Conservation (phyloP, 2,888 invertebrate species). For the Chymomyza fuscimana region DNA sequence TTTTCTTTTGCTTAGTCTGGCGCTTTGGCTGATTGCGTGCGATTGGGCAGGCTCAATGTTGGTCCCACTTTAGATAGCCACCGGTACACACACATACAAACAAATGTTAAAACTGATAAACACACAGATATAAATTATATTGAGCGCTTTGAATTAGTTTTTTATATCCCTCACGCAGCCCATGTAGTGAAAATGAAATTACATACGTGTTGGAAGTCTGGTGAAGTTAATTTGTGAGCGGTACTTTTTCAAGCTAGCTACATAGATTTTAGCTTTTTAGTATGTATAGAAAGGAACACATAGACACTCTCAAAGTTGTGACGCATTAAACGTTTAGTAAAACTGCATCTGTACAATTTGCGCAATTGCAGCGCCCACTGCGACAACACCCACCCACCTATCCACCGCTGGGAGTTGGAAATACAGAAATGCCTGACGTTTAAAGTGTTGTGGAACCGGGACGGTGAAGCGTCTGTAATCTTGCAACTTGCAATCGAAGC, state of each 20-base stretch:
- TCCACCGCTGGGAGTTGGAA: not conserved
- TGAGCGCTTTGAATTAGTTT: slow-evolving; percentile 71
- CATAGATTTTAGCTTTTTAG: slow-evolving; percentile 58
- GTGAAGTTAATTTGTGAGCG: slow-evolving; percentile 22
- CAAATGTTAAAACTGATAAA: not conserved
- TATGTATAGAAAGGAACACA: not conserved
- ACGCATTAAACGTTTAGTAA: slow-evolving; percentile 40
- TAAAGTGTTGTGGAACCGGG: not conserved
- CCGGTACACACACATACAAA: not conserved
- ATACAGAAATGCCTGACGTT: not conserved
- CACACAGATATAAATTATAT: slow-evolving; percentile 64
- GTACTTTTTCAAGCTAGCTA: slow-evolving; percentile 13
- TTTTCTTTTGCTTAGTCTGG: slow-evolving; percentile 32
- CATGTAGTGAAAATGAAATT: slow-evolving; percentile 64
- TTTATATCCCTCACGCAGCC: slow-evolving; percentile 56
- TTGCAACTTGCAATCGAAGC: slow-evolving; percentile 48
- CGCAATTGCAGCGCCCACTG: not conserved
- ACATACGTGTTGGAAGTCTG: slow-evolving; percentile 56
- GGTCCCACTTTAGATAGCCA: not conserved
- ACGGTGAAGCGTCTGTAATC: not conserved
- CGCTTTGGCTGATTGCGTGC: slow-evolving; percentile 8
- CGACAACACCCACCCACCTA: not conserved
- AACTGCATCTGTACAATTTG: not conserved
- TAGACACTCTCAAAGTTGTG: not conserved
- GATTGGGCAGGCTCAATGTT: not conserved